Conservation (phyloP, 2,888 invertebrate species). For the Drosophila rellima region DNA sequence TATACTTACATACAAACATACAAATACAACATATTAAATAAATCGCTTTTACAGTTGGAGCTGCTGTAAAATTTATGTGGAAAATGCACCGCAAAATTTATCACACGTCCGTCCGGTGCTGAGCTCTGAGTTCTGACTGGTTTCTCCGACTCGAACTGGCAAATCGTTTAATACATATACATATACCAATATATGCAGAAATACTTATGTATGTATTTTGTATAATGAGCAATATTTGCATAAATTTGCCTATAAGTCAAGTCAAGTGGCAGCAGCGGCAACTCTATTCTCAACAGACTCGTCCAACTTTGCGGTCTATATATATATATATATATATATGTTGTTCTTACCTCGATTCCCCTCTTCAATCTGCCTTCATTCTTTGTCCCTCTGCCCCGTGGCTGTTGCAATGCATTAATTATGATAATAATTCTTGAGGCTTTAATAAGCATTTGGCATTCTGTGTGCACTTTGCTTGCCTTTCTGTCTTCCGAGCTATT, state of each 20-base stretch:
- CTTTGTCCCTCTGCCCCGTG: not conserved
- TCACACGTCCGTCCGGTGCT: conserved; percentile 56
- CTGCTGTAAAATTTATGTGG: conserved; percentile 65
- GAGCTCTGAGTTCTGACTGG: conserved; percentile 39
- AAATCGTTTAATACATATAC: conserved; percentile 33
- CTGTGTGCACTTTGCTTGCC: conserved; percentile 49
- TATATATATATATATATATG: not conserved
- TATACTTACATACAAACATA: not conserved
- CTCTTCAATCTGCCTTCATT: too few species aligned
- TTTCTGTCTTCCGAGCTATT: conserved; percentile 44
- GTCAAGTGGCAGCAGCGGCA: conserved; percentile 33
- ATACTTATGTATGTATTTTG: conserved; percentile 8
- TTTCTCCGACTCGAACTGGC: conserved; percentile 10
- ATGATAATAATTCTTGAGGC: conserved; percentile 76
- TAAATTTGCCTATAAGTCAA: conserved; percentile 57
- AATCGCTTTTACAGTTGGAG: conserved; percentile 58
- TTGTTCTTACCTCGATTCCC: not conserved
- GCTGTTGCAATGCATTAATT: conserved; percentile 67
- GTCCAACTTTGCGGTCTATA: conserved; percentile 43
- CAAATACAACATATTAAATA: conserved; percentile 53
- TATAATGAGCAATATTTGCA: conserved; percentile 69
- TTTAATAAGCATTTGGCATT: conserved; percentile 70
- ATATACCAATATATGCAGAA: not conserved
- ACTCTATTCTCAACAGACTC: conserved; percentile 23
- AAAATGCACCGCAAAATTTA: conserved; percentile 73